These are phyloP conservation scores for Pyxicephalus adspersus DNA, from an alignment of 2,113 vertebrate species.

Conservation along the genomic window DNA sequence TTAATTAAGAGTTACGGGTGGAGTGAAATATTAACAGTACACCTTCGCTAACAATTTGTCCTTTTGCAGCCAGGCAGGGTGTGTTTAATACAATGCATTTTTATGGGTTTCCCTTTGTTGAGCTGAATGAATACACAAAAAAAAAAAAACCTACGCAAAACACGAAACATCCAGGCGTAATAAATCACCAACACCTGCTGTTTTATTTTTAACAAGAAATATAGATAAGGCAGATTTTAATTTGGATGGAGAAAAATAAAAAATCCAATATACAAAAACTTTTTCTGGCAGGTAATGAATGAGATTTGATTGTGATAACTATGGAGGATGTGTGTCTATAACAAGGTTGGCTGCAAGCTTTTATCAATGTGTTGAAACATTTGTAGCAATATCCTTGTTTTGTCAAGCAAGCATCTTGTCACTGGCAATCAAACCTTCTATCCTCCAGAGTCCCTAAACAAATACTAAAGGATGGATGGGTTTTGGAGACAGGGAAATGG, in stretches of 20 bases:
- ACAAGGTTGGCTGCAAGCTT: not conserved
- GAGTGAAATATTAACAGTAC: constrained; percentile 18
- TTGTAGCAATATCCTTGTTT: constrained; percentile 61
- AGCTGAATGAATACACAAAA: not conserved
- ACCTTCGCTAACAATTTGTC: constrained; percentile 24
- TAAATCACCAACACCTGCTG: no score
- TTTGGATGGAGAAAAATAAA: not conserved
- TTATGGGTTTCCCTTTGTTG: constrained; percentile 27
- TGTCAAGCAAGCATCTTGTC: constrained; percentile 63
- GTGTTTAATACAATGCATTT: constrained; percentile 28
- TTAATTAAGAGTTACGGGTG: constrained; percentile 65
- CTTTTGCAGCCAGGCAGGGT: constrained; percentile 13
- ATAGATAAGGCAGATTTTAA: not conserved
- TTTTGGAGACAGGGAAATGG: not conserved
- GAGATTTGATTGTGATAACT: no score
- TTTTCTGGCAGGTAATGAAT: no score
- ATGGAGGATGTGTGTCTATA: no score
- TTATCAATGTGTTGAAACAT: constrained; percentile 44
- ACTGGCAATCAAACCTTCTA: constrained; percentile 70
- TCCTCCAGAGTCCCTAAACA: constrained; percentile 60
- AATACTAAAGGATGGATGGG: constrained; percentile 37
- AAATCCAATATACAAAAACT: not conserved
- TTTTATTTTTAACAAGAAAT: not conserved
- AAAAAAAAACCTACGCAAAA: not conserved
- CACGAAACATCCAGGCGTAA: no score